A percentile compares a stretch with the other conserved stretches of the same genome.
Evolutionary conservation across 2,888 invertebrate genomes (phyloP).

Genomic region (Seira musarum): DNA sequence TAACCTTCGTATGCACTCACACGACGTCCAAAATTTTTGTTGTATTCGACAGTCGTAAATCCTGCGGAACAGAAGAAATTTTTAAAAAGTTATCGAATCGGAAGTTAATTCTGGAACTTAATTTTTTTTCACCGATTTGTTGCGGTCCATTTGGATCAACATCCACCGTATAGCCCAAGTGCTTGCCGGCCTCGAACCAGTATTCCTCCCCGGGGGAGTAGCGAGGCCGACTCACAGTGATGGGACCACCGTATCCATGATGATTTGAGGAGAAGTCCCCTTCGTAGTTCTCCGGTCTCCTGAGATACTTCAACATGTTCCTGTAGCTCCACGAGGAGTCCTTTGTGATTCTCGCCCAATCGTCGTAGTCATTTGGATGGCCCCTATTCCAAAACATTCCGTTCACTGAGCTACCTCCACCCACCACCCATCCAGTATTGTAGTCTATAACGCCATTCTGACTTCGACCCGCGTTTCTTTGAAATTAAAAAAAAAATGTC

Average conservation of each 20-base stretch:
- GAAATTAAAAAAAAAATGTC: neutral
- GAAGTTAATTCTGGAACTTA: neutral
- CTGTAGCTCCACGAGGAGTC: neutral
- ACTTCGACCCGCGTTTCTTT: neutral
- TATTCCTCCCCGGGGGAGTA: conserved; percentile 42
- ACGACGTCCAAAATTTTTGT: conserved; percentile 33
- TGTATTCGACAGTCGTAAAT: conserved; percentile 37
- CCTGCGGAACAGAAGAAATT: too few relatives aligned
- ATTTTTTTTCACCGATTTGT: conserved; percentile 15
- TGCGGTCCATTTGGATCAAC: conserved; percentile 58
- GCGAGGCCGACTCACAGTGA: conserved; percentile 29
- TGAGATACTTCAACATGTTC: neutral
- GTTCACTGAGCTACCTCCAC: neutral
- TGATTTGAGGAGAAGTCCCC: neutral
- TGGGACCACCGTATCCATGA: conserved; percentile 50
- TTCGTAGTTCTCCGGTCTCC: neutral
- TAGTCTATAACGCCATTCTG: conserved; percentile 7
- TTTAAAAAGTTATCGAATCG: too few relatives aligned
- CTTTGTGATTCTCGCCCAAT: neutral
- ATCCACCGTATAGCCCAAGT: conserved; percentile 37
- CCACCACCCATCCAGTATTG: neutral
- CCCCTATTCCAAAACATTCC: neutral
- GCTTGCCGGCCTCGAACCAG: conserved; percentile 52
- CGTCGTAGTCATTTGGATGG: neutral
- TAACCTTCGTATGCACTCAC: conserved; percentile 43